Percentiles rank a stretch among this genome's conserved stretches.
phyloP scores from a whole-genome alignment of 2,113 vertebrate species.

The Anoura caudifer region DNA sequence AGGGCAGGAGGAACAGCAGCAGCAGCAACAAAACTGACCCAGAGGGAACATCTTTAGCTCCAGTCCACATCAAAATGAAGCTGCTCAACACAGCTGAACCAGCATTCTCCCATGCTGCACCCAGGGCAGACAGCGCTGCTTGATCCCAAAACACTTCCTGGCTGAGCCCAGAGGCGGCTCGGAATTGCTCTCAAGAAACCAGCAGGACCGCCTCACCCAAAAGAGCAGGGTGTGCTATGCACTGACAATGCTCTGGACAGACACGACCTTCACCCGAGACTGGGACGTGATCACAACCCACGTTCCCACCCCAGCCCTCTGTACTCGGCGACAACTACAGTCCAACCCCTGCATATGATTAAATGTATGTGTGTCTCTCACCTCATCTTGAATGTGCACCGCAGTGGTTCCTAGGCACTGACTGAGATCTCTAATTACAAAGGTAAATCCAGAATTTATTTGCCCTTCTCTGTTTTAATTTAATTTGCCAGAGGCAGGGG shows the following conservation, averaged over 20 bases:
- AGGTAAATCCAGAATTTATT: background rate
- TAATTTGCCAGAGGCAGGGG: background rate
- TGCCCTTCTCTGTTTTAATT: background rate
- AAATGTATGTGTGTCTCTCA: background rate
- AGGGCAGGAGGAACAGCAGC: background rate
- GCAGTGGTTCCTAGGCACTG: background rate
- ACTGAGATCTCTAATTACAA: background rate
- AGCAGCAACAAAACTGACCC: background rate
- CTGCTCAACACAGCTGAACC: background rate
- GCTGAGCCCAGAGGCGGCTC: background rate
- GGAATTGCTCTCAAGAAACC: background rate
- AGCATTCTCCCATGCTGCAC: too few relatives aligned
- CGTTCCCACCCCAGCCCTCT: background rate
- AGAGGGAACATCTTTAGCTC: background rate
- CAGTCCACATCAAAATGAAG: background rate
- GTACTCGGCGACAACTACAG: background rate
- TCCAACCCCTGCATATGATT: background rate
- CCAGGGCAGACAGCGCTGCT: rapidly evolving
- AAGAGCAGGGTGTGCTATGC: rapidly evolving
- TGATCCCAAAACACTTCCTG: background rate
- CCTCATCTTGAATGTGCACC: background rate
- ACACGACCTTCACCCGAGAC: background rate
- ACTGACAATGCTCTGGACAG: background rate
- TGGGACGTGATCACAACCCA: background rate
- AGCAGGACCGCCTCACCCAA: background rate